phyloP scores from a whole-genome alignment of 2,113 vertebrate genomes.

The Parus major region DNA sequence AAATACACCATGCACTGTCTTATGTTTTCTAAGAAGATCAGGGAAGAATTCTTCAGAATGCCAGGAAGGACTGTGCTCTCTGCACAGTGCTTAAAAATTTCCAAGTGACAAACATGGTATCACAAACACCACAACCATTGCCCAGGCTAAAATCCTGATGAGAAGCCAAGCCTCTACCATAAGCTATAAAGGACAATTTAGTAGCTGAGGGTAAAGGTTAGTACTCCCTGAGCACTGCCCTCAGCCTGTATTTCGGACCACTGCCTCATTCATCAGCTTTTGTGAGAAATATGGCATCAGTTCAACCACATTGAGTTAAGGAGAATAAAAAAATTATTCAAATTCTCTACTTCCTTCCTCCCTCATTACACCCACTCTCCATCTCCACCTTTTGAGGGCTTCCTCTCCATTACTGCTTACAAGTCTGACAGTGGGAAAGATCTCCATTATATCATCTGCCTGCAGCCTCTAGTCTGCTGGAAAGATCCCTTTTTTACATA shows the following conservation, averaged over 20 bases:
- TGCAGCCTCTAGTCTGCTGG: constrained; percentile 21
- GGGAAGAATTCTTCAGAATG: not conserved
- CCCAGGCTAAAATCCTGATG: not conserved
- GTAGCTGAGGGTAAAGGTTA: not conserved
- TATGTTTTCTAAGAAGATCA: not conserved
- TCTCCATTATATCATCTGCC: constrained; percentile 37
- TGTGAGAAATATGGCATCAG: not conserved
- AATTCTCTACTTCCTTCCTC: constrained; percentile 39
- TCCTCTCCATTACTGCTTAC: constrained; percentile 26
- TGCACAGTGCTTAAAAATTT: not conserved
- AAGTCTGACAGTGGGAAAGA: constrained; percentile 26
- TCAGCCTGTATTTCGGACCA: not conserved
- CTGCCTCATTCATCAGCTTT: not conserved
- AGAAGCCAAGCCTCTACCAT: not conserved
- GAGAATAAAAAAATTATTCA: not conserved
- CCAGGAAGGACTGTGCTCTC: not conserved
- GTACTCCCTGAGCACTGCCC: not conserved
- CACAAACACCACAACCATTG: not conserved
- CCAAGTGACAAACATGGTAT: not conserved
- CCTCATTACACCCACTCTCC: constrained; percentile 47
- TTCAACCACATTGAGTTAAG: constrained; percentile 1
- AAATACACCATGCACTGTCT: not conserved
- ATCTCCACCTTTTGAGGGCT: constrained; percentile 27
- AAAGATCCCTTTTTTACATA: not conserved
- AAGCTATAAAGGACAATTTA: not conserved